Base-by-base conservation (phyloP, 1,140 invertebrate species). In the Ceratina calcarata region DNA sequence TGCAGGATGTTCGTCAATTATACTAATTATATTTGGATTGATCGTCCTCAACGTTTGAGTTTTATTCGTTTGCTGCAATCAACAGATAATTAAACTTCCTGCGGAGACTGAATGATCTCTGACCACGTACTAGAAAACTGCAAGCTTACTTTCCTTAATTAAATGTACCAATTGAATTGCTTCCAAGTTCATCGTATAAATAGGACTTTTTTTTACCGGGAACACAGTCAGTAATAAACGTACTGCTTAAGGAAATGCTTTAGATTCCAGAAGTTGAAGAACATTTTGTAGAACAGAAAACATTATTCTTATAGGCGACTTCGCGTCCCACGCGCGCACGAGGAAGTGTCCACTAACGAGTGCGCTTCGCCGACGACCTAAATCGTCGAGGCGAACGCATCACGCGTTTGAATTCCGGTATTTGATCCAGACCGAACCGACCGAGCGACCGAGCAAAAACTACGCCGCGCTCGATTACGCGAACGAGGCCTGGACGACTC, bases 301-400 rank as follows among this genome's bases (percentile, higher is more conserved):
- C 37, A 45, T 45, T 45, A 18, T 20, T 62, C 51, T 65, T 16
- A 20, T 60, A 16, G 32, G 37, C 70, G 37, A 79, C 2, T 66
- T 66, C 16, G 51, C 75, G 32, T 72, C 80, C 79, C 64, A 81
- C 80, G 61, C 58, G 16, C 65, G 27, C 60, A 73, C 60, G 62
- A 82, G 76, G 72, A 86, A 86, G 55, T 76, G 66, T 58, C 49
- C 64, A 77, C 68, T 86, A 86, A 86, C 76, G 64, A 77, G 58
- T 55, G 20, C 27, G 81, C 65, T 75, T 16, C 24, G 58, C 37
- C 74, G 81, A 60, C 82, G 82, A 84, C 70, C 82, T 84, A 84
- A 83, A 84, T 84, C 69, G 60, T 20, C 70, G 51, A 58, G 62
- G 77, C 61, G 45, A 65, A 72, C 69, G 69, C 77, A 73, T 78